Evolutionary conservation across 2,797 vertebrate genomes (phyloP), one percentile per base, ranked within the genome.

Genomic region (Enteromius thamalakanensis): DNA sequence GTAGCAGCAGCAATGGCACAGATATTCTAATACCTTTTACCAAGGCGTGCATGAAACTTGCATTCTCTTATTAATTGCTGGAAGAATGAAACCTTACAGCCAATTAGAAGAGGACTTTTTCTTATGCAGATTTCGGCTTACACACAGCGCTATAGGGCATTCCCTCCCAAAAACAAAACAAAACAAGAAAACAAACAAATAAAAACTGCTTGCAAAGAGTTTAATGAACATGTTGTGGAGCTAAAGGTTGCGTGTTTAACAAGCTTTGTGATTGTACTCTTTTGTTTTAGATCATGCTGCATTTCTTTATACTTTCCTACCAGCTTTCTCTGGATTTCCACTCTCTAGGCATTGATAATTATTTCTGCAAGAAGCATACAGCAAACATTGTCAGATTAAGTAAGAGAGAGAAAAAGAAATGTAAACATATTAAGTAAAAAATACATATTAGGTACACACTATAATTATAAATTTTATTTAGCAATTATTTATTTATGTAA

Each of bases 131-230:
- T 88, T 81, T 62, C 1, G 45, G 71, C 82, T 80, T 70, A 80
- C 83, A 86, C 80, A 80, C 37, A 19, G 34, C 84, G 83, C 67
- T 84, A 81, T 71, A 79, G 86, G 76, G 32, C 65, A 37, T 80
- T 79, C 79, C 80, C 74, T 78, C 51, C 80, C 34, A 88, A 91
- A 89, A 93, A 91, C 45, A 29, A 79, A 67, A 53, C 88, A 91
- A 89, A 93, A 91, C 88, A 91, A 90, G 81, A 82, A 89, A 90
- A 42, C 49, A 84, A 85, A 86, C 68, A 83, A 79, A 84, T 23
- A 79, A 79, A 83, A 82, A 85, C 80, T 86, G 85, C 77, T 81
- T 81, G 84, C 78, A 74, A 53, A 21, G 71, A 80, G 76, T 78
- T 85, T 84, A 86, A 85, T 88, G 79, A 89, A 90, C 84, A 89